Evolutionary conservation across 2,797 vertebrate species (phyloP).

Genomic region (Knipowitschia caucasica): DNA sequence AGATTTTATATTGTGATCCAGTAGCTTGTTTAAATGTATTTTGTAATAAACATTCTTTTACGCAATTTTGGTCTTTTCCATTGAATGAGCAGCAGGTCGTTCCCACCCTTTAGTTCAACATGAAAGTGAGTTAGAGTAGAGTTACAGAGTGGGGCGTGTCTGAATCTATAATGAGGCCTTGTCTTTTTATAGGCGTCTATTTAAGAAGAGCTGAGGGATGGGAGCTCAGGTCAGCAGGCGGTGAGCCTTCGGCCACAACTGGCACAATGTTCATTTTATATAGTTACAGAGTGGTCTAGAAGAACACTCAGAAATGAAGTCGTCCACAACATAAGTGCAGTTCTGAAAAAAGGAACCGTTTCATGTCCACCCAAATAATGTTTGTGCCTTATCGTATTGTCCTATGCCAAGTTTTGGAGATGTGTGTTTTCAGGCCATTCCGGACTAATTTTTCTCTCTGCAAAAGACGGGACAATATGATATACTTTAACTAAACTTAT

Average conservation of each 20-base stretch:
- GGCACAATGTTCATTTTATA: not conserved
- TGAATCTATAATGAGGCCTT: slow-evolving; percentile 48
- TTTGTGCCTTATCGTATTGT: too few relatives aligned
- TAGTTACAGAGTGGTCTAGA: too few relatives aligned
- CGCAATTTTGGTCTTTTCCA: not conserved
- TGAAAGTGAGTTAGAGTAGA: slow-evolving; percentile 33
- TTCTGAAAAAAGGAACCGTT: not conserved
- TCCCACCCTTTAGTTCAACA: slow-evolving; percentile 58
- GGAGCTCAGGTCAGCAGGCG: not conserved
- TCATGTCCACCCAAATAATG: not conserved
- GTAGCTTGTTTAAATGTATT: slow-evolving; percentile 2
- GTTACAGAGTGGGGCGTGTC: slow-evolving; percentile 39
- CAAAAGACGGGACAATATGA: too few relatives aligned
- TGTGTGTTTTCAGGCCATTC: too few relatives aligned
- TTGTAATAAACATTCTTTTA: slow-evolving; percentile 19
- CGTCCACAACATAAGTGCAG: not conserved
- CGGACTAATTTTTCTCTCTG: too few relatives aligned
- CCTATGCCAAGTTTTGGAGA: not conserved
- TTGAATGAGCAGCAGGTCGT: slow-evolving; percentile 4
- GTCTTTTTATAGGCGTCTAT: slow-evolving; percentile 59
- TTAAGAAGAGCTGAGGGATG: slow-evolving; percentile 40
- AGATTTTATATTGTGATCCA: not conserved
- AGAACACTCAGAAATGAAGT: too few relatives aligned
- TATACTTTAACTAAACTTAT: too few relatives aligned
- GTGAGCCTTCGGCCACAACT: slow-evolving; percentile 12